phyloP scores from a whole-genome alignment of 2,113 vertebrate genomes.

The Forbesichthys papilliferus region DNA sequence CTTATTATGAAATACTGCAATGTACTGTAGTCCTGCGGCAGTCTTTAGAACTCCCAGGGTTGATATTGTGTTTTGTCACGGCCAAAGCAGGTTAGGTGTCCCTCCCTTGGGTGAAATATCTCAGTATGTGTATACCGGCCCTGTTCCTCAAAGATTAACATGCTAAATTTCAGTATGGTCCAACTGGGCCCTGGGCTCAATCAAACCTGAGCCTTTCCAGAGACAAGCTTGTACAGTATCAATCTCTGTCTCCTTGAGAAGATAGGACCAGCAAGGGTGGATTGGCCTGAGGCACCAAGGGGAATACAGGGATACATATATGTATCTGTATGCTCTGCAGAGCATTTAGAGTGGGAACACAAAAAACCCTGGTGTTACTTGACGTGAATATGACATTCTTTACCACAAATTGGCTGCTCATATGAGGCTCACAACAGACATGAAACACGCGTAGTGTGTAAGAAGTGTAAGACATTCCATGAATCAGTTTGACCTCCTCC shows the following conservation, averaged over 20 bases:
- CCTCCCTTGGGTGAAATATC: conserved; percentile 54
- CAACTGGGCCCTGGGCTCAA: conserved; percentile 46
- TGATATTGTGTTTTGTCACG: conserved; percentile 49
- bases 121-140: conserved; percentile 43
- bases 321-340: conserved; percentile 1
- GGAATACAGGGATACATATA: conserved; percentile 26
- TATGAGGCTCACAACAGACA: conserved; percentile 26
- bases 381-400: conserved; percentile 27
- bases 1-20: background rate
- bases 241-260: conserved; percentile 31
- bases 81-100: conserved; percentile 47
- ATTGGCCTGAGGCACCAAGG: conserved; percentile 34
- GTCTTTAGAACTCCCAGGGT: conserved; percentile 41
- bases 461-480: conserved; percentile 24
- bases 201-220: conserved; percentile 53
- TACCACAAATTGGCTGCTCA: conserved; percentile 34
- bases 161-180: conserved; percentile 51
- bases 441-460: conserved; percentile 5
- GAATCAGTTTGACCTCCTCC: conserved; percentile 45
- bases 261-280: conserved; percentile 39
- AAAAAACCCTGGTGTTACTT: conserved; percentile 46
- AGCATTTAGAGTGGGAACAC: conserved; percentile 29
- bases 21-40: conserved; percentile 46
- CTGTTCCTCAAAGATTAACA: conserved; percentile 43
- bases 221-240: conserved; percentile 31